Evolutionary conservation across 2,113 vertebrate genomes (phyloP), one percentile per base, ranked within the genome.

Genomic region (Cyanoderma ruficeps): DNA sequence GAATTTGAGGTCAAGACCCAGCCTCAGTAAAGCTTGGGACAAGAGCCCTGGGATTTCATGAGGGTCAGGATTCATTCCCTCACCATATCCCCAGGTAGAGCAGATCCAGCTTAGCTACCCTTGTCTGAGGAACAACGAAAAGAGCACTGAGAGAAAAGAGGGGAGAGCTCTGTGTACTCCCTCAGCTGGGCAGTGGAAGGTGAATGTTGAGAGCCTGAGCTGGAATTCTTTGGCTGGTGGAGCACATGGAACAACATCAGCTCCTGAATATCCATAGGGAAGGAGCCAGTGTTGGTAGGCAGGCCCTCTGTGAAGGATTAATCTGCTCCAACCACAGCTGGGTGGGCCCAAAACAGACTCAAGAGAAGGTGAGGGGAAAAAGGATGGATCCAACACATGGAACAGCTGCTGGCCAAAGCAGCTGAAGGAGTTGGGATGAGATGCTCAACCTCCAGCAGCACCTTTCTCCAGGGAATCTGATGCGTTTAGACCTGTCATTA

Each of bases 341-440:
- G 41, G 8, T 24, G 67, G 9, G 19, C 39, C 39, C 56, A 78
- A 64, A 87, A 35, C 7, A 50, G 35, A 55, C 21, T 12, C 64
- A 39, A 1, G 0, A 5, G 81, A 53, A 35, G 35, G 65, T 46
- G 47, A 68, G 25, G 49, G 44, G 44, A 1, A 39, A 37, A 85
- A 61, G 53, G 37, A n/a, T 53, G 59, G 37, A 63, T 80, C 44
- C 80, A 83, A 42, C 39, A 77, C 7, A 4, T 31, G 71, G 28
- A 72, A 37, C 15, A 20, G 24, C 13, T 27, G 2, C 0, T n/a
- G 30, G 7, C 44, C 57, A 72, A 10, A 60, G 37, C 6, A 9
- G 28, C 41, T 57, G 44, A 46, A 61, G 42, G 42, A 70, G 25
- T 19, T 23, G 41, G 41, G 46, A 14, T 65, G 53, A 60, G 46